Conservation (phyloP, 2,113 vertebrate species). For the Pteropus alecto region DNA sequence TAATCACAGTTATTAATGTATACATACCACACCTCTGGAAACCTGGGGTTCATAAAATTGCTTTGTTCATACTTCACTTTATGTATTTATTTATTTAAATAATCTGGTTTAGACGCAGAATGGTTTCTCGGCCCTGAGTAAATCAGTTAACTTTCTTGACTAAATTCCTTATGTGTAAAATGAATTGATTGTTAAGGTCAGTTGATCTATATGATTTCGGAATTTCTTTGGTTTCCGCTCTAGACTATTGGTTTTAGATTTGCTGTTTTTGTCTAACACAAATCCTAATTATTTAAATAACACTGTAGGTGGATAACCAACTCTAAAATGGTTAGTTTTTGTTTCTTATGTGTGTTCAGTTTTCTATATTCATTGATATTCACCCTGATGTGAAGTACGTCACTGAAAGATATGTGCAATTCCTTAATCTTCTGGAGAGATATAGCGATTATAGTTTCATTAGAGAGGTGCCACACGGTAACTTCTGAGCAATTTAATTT, state of each 20-base stretch:
- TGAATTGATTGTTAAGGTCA: background rate
- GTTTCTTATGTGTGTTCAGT: background rate
- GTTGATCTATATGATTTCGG: background rate
- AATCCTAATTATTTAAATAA: background rate
- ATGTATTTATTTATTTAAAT: background rate
- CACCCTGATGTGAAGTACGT: background rate
- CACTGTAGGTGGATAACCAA: background rate
- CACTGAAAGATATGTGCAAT: background rate
- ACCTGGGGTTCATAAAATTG: background rate
- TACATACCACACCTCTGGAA: background rate
- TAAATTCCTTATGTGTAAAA: background rate
- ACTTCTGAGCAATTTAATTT: background rate
- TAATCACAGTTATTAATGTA: background rate
- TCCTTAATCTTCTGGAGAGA: background rate
- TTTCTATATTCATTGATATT: background rate
- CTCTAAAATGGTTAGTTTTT: background rate
- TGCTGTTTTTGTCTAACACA: slow-evolving; percentile 32
- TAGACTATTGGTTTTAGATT: background rate
- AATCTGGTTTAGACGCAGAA: background rate
- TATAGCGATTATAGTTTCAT: background rate
- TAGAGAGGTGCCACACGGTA: background rate
- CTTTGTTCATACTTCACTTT: background rate
- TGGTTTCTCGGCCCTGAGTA: background rate
- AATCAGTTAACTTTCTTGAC: background rate
- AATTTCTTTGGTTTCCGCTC: background rate